Evolutionary conservation across 2,888 invertebrate species (phyloP).

Genomic region (Caenorhabditis macrosperma): DNA sequence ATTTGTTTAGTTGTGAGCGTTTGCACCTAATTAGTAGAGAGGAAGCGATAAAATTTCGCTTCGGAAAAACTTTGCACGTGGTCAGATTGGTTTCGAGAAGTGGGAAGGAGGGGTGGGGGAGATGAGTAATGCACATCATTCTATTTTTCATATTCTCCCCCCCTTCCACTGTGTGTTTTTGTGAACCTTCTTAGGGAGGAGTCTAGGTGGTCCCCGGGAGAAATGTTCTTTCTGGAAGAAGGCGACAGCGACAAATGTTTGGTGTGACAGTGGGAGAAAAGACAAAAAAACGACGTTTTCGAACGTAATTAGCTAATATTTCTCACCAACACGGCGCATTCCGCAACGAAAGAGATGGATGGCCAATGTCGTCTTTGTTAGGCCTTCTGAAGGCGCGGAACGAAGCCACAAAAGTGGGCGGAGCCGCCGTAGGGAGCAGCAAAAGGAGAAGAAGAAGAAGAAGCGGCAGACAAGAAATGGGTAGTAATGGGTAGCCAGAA

Average conservation of each 20-base stretch:
- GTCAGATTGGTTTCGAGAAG: neutral
- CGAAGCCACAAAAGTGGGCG: constrained; percentile 34
- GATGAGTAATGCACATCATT: neutral
- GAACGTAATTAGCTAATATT: constrained; percentile 60
- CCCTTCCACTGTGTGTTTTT: no score
- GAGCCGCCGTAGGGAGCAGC: neutral
- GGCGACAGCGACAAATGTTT: constrained; percentile 33
- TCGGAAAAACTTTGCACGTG: neutral
- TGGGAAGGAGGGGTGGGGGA: neutral
- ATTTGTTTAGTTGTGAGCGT: constrained; percentile 30
- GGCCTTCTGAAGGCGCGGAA: constrained; percentile 17
- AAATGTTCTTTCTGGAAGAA: constrained; percentile 5
- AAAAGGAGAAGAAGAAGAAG: no score
- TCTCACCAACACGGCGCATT: constrained; percentile 26
- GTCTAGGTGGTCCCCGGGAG: neutral
- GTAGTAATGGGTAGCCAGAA: constrained; percentile 28
- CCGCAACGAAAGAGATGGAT: constrained; percentile 10
- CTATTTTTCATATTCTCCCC: no score
- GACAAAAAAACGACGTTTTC: constrained; percentile 27
- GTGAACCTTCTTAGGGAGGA: no score
- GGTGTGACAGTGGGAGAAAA: constrained; percentile 12
- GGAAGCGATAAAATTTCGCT: neutral
- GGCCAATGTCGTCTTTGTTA: constrained; percentile 30
- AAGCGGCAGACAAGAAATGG: constrained; percentile 13
- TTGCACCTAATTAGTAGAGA: constrained; percentile 34